phyloP scores from a whole-genome alignment of 2,113 vertebrate genomes.

The Fulmarus glacialis region DNA sequence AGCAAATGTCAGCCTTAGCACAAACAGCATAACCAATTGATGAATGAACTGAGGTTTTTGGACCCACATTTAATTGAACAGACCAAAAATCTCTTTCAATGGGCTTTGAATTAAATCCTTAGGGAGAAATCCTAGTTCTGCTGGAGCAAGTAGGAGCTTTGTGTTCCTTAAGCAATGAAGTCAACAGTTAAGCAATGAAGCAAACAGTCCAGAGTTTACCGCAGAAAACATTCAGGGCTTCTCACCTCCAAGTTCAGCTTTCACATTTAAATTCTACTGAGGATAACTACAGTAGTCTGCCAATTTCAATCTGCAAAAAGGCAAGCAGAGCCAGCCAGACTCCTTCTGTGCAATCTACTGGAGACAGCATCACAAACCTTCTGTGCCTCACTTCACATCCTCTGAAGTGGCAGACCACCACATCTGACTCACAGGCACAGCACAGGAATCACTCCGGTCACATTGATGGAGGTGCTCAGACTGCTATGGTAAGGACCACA shows the following conservation, averaged over 20 bases:
- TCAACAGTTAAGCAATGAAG: slow-evolving; percentile 19
- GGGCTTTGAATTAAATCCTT: not conserved
- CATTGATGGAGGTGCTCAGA: not conserved
- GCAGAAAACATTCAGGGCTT: not conserved
- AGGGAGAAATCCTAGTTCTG: slow-evolving; percentile 1
- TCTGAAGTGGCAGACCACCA: not conserved
- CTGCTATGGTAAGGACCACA: not conserved
- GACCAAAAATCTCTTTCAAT: not conserved
- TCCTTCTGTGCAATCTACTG: slow-evolving; percentile 26
- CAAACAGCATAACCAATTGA: not conserved
- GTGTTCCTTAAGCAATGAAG: slow-evolving; percentile 26
- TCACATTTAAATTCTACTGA: slow-evolving; percentile 39
- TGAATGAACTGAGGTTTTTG: not conserved
- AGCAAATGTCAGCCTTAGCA: not conserved
- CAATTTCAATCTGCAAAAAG: not conserved
- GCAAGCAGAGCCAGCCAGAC: not conserved
- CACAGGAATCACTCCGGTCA: not conserved
- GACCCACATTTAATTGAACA: not conserved
- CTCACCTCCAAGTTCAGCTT: slow-evolving; percentile 49
- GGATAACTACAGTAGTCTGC: slow-evolving; percentile 1
- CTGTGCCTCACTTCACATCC: not conserved
- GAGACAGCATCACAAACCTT: not conserved
- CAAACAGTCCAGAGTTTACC: not conserved
- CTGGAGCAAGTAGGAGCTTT: not conserved
- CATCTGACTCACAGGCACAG: not conserved